phyloP scores from a whole-genome alignment of 2,888 invertebrate species.

The Dicyrtoma fusca region DNA sequence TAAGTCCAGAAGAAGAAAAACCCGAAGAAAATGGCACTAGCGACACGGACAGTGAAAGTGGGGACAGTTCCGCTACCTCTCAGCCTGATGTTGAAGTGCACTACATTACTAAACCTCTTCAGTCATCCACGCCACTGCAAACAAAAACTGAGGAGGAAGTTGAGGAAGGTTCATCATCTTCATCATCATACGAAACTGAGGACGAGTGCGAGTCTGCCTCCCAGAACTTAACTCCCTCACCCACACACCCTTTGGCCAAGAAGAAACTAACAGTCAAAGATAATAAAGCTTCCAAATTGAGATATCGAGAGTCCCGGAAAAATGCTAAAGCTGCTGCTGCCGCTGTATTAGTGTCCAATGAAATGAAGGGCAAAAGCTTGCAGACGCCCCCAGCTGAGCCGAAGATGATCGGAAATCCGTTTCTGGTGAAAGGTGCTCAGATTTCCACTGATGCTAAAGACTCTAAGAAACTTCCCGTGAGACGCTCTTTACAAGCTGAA shows the following conservation, averaged over 20 bases:
- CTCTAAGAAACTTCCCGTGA: background rate
- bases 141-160: background rate
- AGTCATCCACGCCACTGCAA: background rate
- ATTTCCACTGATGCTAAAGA: background rate
- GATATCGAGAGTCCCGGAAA: conserved; percentile 2
- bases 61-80: background rate
- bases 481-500: conserved; percentile 23
- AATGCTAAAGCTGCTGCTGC: background rate
- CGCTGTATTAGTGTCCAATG: background rate
- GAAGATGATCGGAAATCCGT: background rate
- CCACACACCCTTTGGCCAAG: background rate
- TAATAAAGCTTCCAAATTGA: conserved; percentile 25
- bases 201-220: background rate
- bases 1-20: background rate
- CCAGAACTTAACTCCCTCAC: background rate
- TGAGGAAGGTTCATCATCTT: background rate
- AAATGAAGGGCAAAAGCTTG: background rate
- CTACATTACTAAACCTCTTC: background rate
- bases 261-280: conserved; percentile 22
- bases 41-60: background rate
- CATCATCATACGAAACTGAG: too few relatives aligned
- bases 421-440: too few relatives aligned
- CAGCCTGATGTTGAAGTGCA: background rate
- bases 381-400: background rate
- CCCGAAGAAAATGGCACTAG: background rate